Evolutionary conservation across 2,113 vertebrate species (phyloP).

Genomic region (Nicator chloris): DNA sequence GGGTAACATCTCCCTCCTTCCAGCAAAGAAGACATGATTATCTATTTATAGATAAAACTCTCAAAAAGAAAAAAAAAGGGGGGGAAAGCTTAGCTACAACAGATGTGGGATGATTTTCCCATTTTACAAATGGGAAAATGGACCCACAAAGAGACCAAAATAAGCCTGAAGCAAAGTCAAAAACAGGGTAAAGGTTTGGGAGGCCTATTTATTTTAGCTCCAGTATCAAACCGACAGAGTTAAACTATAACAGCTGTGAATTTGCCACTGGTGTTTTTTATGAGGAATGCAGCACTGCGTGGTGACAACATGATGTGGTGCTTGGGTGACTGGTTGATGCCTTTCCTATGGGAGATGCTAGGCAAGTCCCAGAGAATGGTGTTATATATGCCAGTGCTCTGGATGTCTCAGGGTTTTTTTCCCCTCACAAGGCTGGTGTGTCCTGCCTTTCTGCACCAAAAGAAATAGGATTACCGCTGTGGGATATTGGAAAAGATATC

Average conservation of each 20-base stretch:
- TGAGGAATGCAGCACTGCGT: background rate
- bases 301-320: background rate
- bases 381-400: background rate
- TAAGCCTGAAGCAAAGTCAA: background rate
- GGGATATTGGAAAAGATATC: background rate
- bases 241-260: background rate
- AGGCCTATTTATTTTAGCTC: background rate
- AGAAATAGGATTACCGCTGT: background rate
- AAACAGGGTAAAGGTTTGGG: background rate
- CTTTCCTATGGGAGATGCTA: background rate
- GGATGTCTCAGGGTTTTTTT: background rate
- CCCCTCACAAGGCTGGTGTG: background rate
- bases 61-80: background rate
- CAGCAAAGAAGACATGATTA: background rate
- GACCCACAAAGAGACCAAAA: background rate
- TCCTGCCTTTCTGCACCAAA: background rate
- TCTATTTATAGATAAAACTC: background rate
- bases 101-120: background rate
- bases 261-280: conserved; percentile 3
- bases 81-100: background rate
- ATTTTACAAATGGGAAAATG: background rate
- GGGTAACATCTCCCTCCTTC: background rate
- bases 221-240: background rate
- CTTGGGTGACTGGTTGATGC: background rate
- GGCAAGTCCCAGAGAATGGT: background rate